A percentile compares a stretch with the other conserved stretches of the same genome.
Evolutionary conservation across 1,140 invertebrate genomes (phyloP).

Genomic region (Brachionus sp.): DNA sequence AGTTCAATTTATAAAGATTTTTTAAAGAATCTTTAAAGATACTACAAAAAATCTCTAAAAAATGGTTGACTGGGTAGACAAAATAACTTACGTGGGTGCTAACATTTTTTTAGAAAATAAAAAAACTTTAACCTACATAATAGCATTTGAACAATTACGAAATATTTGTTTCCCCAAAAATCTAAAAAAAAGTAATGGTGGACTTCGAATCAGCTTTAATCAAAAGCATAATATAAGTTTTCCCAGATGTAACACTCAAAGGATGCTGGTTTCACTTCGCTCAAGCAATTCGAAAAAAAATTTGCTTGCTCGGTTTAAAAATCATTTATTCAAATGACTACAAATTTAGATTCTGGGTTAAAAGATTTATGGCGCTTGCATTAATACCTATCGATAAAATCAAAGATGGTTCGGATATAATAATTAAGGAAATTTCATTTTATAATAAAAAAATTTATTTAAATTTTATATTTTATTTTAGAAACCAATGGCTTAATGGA

Average conservation of each 20-base stretch:
- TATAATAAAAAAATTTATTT: background rate
- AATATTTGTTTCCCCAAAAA: slow-evolving; percentile 14
- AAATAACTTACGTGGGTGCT: background rate
- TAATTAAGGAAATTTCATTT: background rate
- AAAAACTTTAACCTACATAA: background rate
- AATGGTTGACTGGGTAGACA: too few relatives aligned
- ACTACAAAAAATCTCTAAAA: too few relatives aligned
- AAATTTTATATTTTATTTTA: background rate
- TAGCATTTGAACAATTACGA: background rate
- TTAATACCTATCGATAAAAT: background rate
- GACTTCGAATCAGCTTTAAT: background rate
- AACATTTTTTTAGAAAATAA: background rate
- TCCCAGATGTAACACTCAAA: background rate
- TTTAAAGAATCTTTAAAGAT: too few relatives aligned
- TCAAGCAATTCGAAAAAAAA: background rate
- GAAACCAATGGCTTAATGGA: background rate
- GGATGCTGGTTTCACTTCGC: background rate
- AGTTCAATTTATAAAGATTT: too few relatives aligned
- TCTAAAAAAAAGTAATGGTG: background rate
- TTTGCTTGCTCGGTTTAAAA: background rate
- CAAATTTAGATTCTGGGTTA: background rate
- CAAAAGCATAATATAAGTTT: background rate
- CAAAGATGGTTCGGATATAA: background rate
- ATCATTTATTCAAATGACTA: background rate
- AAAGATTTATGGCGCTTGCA: background rate